These are phyloP conservation scores for Pelobates fuscus DNA, from an alignment of 2,113 vertebrate genomes.

Conservation along the genomic window DNA sequence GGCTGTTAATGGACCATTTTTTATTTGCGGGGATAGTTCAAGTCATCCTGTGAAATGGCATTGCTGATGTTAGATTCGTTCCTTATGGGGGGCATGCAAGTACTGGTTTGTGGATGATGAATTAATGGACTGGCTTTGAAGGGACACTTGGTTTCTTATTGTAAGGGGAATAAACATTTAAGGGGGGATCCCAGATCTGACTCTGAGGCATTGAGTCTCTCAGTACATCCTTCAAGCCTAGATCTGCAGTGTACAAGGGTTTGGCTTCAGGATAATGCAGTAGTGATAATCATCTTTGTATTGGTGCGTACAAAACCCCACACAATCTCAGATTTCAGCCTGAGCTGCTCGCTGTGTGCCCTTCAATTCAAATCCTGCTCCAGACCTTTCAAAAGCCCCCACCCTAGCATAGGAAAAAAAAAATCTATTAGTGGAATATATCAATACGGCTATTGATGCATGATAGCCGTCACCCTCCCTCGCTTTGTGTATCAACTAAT, in stretches of 20 bases:
- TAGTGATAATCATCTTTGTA: slow-evolving; percentile 43
- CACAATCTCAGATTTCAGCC: slow-evolving; percentile 45
- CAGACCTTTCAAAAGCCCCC: slow-evolving; percentile 2
- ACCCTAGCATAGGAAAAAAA: background rate
- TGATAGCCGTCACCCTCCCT: background rate
- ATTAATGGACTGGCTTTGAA: too few species aligned
- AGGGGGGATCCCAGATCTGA: too few species aligned
- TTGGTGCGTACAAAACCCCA: slow-evolving; percentile 28
- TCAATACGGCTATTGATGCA: slow-evolving; percentile 22
- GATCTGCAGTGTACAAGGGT: slow-evolving; percentile 37
- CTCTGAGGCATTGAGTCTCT: background rate
- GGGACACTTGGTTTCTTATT: too few species aligned
- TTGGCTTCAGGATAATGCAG: slow-evolving; percentile 47
- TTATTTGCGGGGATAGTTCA: background rate
- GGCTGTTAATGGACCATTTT: too few species aligned
- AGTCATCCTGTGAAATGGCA: too few species aligned
- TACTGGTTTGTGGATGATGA: too few species aligned
- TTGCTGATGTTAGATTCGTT: too few species aligned
- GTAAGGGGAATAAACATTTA: background rate
- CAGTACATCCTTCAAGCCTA: slow-evolving; percentile 9
- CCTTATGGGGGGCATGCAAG: too few species aligned
- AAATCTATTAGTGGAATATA: slow-evolving; percentile 45
- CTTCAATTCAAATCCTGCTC: slow-evolving; percentile 19
- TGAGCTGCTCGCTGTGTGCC: slow-evolving; percentile 39
- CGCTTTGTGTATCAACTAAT: background rate